phyloP scores from a whole-genome alignment of 2,113 vertebrate species.

The Loxodonta africana region DNA sequence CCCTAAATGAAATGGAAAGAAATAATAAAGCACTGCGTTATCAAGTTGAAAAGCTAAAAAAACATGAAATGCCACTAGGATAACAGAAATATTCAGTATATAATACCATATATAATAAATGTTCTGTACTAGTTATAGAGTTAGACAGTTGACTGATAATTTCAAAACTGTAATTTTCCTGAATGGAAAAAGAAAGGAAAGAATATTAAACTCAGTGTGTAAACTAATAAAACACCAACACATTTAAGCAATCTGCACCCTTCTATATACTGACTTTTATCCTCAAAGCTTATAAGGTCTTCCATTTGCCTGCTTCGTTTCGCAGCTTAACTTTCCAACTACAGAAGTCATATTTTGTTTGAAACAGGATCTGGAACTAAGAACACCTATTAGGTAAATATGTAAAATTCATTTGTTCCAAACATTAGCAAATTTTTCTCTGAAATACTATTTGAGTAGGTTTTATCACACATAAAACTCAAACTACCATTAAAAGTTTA shows the following conservation, averaged over 20 bases:
- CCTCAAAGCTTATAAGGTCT: neutral
- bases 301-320: neutral
- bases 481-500: constrained; percentile 21
- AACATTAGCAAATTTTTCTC: neutral
- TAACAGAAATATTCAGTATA: constrained; percentile 79
- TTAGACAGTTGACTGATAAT: constrained; percentile 64
- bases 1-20: constrained; percentile 89
- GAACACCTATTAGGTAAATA: neutral
- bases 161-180: constrained; percentile 76
- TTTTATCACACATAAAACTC: constrained; percentile 46
- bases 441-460: neutral
- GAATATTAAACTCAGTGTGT: neutral
- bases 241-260: neutral
- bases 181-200: constrained; percentile 32
- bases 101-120: constrained; percentile 56
- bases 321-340: neutral
- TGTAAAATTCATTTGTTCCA: neutral
- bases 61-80: constrained; percentile 80
- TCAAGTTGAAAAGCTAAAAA: constrained; percentile 80
- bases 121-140: neutral
- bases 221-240: neutral
- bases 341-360: neutral
- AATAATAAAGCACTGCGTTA: constrained; percentile 83
- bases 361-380: neutral
- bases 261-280: neutral